phyloP scores from a whole-genome alignment of 2,113 vertebrate species.

The Conger conger region DNA sequence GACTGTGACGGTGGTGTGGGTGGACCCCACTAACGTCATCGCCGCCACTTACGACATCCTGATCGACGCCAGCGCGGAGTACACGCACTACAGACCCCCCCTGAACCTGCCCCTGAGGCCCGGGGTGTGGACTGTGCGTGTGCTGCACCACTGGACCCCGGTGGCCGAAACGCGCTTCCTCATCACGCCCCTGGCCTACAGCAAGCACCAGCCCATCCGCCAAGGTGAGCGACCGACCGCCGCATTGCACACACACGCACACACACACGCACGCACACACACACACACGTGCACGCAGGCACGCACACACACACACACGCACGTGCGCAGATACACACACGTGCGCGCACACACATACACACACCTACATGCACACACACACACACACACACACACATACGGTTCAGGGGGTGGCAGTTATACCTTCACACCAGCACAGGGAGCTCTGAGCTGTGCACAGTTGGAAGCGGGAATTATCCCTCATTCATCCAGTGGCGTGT shows the following conservation, averaged over 20 bases:
- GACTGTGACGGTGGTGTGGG: constrained; percentile 93
- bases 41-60: constrained; percentile 97
- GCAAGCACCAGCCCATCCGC: constrained; percentile 84
- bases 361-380: neutral
- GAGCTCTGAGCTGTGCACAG: neutral
- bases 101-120: constrained; percentile 90
- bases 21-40: constrained; percentile 92
- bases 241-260: neutral
- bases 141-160: constrained; percentile 93
- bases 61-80: constrained; percentile 89
- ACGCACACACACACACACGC: neutral
- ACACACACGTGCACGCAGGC: neutral
- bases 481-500: neutral
- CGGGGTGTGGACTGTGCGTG: constrained; percentile 90
- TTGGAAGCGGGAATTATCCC: neutral
- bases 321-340: neutral
- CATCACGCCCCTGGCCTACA: constrained; percentile 84
- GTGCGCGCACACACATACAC: neutral
- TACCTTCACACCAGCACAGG: no score
- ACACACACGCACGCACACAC: neutral
- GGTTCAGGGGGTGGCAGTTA: no score
- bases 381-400: constrained; percentile 3
- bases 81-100: constrained; percentile 94
- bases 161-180: constrained; percentile 94
- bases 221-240: constrained; percentile 80